Conservation (phyloP, 2,888 invertebrate species). For the Deroplatys truncata region DNA sequence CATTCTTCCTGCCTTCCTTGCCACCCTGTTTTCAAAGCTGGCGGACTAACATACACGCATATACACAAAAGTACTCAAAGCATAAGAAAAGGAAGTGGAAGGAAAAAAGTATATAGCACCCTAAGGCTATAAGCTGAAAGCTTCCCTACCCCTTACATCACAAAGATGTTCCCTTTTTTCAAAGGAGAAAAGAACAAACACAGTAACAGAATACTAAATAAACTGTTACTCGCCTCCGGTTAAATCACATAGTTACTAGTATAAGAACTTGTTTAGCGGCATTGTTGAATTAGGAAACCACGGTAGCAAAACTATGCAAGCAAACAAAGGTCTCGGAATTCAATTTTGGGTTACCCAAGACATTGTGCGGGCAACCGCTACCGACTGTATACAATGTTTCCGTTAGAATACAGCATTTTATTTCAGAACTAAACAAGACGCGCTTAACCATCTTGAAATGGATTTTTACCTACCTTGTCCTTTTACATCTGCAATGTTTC, state of each 20-base stretch:
- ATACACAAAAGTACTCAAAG: not conserved
- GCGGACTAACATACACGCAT: not conserved
- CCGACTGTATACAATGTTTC: not conserved
- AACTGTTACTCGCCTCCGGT: not conserved
- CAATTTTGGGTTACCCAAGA: not conserved
- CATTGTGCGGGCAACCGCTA: not conserved
- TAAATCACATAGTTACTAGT: not conserved
- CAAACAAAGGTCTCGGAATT: not conserved
- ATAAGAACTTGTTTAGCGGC: not conserved
- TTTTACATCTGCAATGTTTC: not conserved
- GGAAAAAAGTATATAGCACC: not conserved
- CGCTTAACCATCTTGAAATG: not conserved
- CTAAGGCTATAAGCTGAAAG: not conserved
- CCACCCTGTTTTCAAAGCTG: not conserved
- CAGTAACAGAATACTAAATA: constrained; percentile 7
- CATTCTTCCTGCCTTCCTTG: not conserved
- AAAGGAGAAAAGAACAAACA: not conserved
- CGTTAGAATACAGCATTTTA: not conserved
- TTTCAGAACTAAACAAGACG: not conserved
- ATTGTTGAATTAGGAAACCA: not conserved
- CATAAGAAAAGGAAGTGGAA: not conserved
- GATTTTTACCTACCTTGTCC: not conserved
- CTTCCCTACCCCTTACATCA: not conserved
- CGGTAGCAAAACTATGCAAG: not conserved
- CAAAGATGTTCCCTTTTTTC: not conserved